A percentile compares a stretch with the other conserved stretches of the same genome.
Evolutionary conservation across 2,888 invertebrate genomes (phyloP).

Genomic region (Latheticus oryzae): DNA sequence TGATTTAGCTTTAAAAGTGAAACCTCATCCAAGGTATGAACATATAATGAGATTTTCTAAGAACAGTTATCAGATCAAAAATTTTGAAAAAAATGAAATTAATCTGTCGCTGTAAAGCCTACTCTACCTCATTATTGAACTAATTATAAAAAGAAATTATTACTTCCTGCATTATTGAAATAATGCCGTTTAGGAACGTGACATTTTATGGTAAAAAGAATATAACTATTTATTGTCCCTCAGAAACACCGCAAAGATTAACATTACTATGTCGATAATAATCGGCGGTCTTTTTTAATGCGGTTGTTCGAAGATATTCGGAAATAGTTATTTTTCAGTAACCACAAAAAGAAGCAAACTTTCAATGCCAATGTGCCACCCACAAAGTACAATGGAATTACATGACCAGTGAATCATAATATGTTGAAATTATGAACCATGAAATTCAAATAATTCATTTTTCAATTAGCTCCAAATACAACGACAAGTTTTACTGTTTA

Average conservation of each 20-base stretch:
- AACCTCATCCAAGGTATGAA: conserved; percentile 20
- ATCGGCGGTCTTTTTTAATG: conserved; percentile 26
- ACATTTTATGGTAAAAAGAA: too few species aligned
- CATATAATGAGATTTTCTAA: conserved; percentile 6
- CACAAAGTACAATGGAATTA: conserved; percentile 14
- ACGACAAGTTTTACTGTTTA: conserved; percentile 32
- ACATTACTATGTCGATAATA: conserved; percentile 2
- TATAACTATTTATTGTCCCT: too few species aligned
- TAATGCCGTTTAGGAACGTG: too few species aligned
- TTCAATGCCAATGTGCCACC: conserved; percentile 31
- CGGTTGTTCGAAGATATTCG: conserved; percentile 24
- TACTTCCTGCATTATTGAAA: too few species aligned
- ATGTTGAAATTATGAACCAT: conserved; percentile 33
- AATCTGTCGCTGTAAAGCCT: neutral
- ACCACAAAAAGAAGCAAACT: conserved; percentile 24
- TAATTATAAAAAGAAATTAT: too few species aligned
- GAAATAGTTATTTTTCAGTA: conserved; percentile 20
- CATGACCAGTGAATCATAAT: conserved; percentile 26
- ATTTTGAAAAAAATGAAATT: neutral
- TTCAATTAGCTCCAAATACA: conserved; percentile 38
- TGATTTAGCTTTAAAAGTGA: conserved; percentile 20
- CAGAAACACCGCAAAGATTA: conserved; percentile 14
- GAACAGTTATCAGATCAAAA: conserved; percentile 4
- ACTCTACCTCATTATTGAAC: neutral
- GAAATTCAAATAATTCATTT: conserved; percentile 34